Percentiles rank a stretch among this genome's conserved stretches.
Evolutionary conservation across 1,140 invertebrate species (phyloP).

Genomic region (Drosophila nigrodunni): DNA sequence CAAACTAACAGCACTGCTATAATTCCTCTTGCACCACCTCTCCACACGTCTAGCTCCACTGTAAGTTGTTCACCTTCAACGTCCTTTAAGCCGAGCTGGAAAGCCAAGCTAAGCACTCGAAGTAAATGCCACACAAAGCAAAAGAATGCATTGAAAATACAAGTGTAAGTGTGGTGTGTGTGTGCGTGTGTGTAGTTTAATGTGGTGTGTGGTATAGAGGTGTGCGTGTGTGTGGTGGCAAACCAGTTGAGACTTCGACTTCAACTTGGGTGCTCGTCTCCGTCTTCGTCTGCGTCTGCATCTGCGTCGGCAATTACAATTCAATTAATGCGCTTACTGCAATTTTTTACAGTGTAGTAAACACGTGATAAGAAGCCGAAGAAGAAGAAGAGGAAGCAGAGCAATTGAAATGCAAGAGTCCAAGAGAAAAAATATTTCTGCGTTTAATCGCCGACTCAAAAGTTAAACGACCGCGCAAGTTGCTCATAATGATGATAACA

Average conservation of each 20-base stretch:
- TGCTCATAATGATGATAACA: slow-evolving; percentile 29
- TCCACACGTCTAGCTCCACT: slow-evolving; percentile 5
- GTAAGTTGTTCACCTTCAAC: slow-evolving; percentile 80
- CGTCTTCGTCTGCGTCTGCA: background rate
- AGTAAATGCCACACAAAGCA: slow-evolving; percentile 62
- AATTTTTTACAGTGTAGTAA: slow-evolving; percentile 74
- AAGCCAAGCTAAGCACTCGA: slow-evolving; percentile 36
- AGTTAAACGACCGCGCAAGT: slow-evolving; percentile 82
- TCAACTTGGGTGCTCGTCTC: background rate
- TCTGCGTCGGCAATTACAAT: slow-evolving; percentile 72
- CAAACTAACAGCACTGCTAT: too few relatives aligned
- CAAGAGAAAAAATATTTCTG: slow-evolving; percentile 64
- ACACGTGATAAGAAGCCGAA: slow-evolving; percentile 68
- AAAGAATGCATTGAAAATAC: slow-evolving; percentile 35
- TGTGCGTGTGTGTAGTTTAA: slow-evolving; percentile 4
- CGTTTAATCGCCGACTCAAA: slow-evolving; percentile 73
- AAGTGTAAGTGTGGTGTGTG: background rate
- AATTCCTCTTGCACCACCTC: too few relatives aligned
- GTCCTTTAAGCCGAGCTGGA: slow-evolving; percentile 71
- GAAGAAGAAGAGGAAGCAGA: background rate
- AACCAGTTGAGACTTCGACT: slow-evolving; percentile 27
- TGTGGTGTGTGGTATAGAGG: background rate
- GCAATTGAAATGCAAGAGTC: slow-evolving; percentile 43
- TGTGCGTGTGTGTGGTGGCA: slow-evolving; percentile 15
- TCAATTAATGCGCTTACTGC: slow-evolving; percentile 80